A percentile compares a stretch with the other conserved stretches of the same genome.
These are phyloP conservation scores for Desoria tigrina DNA, from an alignment of 2,888 invertebrate species.

Conservation along the genomic window DNA sequence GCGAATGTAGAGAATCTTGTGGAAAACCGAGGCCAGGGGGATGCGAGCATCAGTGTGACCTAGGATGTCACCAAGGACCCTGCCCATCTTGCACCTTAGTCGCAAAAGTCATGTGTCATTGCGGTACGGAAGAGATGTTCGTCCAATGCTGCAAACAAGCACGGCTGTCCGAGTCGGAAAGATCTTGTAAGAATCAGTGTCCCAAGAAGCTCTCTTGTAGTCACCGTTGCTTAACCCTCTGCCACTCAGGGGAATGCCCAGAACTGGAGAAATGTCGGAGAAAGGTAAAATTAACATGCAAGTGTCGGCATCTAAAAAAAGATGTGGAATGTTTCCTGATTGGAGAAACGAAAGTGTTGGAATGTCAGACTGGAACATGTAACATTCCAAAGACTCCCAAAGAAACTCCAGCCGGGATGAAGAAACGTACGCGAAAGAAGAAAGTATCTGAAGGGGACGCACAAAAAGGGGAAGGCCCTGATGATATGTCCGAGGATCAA, in stretches of 20 bases:
- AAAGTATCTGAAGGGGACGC: slow-evolving; percentile 46
- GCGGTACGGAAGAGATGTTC: slow-evolving; percentile 74
- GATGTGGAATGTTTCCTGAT: slow-evolving; percentile 58
- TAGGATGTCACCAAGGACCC: slow-evolving; percentile 62
- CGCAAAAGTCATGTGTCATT: slow-evolving; percentile 76
- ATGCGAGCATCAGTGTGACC: slow-evolving; percentile 59
- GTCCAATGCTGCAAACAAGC: slow-evolving; percentile 70
- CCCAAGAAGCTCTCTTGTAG: slow-evolving; percentile 81
- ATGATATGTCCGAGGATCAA: neutral
- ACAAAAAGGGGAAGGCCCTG: neutral
- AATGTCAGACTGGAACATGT: slow-evolving; percentile 43
- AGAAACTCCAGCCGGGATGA: slow-evolving; percentile 30
- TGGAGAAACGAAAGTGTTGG: slow-evolving; percentile 40
- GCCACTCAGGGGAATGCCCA: slow-evolving; percentile 73
- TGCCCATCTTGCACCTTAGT: slow-evolving; percentile 75
- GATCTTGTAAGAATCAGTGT: slow-evolving; percentile 79
- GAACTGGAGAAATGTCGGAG: slow-evolving; percentile 71
- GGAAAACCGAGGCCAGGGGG: slow-evolving; percentile 56
- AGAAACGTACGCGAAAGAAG: slow-evolving; percentile 46
- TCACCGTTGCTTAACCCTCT: slow-evolving; percentile 74
- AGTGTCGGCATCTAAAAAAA: slow-evolving; percentile 74
- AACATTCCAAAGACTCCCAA: slow-evolving; percentile 39
- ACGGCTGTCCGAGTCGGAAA: slow-evolving; percentile 58
- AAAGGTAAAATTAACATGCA: slow-evolving; percentile 75
- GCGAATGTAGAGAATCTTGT: slow-evolving; percentile 48